Conservation (phyloP, 2,888 invertebrate species). For the Brenthis daphne region DNA sequence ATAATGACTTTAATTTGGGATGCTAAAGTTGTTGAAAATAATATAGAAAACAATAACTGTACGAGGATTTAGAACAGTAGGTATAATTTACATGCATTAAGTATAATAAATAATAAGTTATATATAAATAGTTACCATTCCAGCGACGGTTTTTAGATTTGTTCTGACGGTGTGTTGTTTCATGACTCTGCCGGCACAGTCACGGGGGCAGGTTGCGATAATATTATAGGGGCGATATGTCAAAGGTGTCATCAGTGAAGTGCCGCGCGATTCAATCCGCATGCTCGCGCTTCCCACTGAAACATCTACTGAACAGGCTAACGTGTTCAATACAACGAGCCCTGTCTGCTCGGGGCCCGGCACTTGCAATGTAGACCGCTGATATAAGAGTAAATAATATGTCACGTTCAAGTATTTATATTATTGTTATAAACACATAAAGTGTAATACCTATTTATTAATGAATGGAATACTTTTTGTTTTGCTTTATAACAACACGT, state of each 20-base stretch:
- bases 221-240: slow-evolving; percentile 53
- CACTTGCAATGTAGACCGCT: slow-evolving; percentile 73
- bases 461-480: too few relatives aligned
- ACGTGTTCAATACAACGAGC: slow-evolving; percentile 84
- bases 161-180: slow-evolving; percentile 49
- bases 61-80: too few relatives aligned
- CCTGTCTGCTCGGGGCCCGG: slow-evolving; percentile 73
- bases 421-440: neutral
- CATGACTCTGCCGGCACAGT: slow-evolving; percentile 68
- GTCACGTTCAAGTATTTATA: neutral
- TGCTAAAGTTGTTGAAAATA: too few relatives aligned
- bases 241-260: slow-evolving; percentile 66
- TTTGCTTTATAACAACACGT: too few relatives aligned
- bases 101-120: slow-evolving; percentile 3
- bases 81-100: neutral
- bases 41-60: too few relatives aligned
- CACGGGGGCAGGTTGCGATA: slow-evolving; percentile 50
- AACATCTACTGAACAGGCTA: slow-evolving; percentile 81
- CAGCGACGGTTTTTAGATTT: slow-evolving; percentile 57
- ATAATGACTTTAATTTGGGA: too few relatives aligned
- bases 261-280: slow-evolving; percentile 62
- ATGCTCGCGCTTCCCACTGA: slow-evolving; percentile 60
- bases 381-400: slow-evolving; percentile 2
- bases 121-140: slow-evolving; percentile 52
- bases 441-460: too few relatives aligned